These are phyloP conservation scores for Callaeas wilsoni DNA, from an alignment of 2,113 vertebrate genomes.

Conservation along the genomic window DNA sequence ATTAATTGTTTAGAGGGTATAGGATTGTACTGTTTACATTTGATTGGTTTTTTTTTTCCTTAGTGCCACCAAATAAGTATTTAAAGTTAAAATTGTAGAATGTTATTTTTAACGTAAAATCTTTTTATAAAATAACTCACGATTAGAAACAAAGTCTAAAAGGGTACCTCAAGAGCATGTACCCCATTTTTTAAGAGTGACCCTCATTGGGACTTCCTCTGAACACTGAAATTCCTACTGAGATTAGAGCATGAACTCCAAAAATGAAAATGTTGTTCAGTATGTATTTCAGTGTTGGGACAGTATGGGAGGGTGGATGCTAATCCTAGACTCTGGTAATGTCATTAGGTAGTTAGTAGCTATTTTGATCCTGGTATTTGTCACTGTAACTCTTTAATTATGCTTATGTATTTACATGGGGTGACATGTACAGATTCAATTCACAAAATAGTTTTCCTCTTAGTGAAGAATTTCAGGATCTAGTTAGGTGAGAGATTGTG, in stretches of 20 bases:
- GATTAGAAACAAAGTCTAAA: background rate
- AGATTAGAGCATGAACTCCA: background rate
- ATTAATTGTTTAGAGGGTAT: background rate
- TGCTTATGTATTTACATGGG: background rate
- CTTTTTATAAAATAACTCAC: background rate
- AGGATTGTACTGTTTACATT: background rate
- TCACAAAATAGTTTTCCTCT: background rate
- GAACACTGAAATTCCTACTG: background rate
- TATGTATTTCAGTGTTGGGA: background rate
- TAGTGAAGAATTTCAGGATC: background rate
- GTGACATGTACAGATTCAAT: background rate
- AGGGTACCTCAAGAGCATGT: rapidly evolving
- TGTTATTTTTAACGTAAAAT: background rate
- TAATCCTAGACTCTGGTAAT: background rate
- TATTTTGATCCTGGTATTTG: background rate
- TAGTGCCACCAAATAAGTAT: background rate
- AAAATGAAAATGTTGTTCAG: background rate
- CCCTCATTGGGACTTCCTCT: background rate
- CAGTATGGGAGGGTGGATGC: background rate
- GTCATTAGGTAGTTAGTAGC: background rate
- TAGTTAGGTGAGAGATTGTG: background rate
- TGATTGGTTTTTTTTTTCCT: background rate
- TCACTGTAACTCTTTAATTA: background rate
- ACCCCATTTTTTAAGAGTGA: background rate
- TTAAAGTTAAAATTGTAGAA: background rate